Base-by-base conservation (phyloP, 30 jellyfish, hydroid and myxozoan genomes). In the Aurelia sp. region DNA sequence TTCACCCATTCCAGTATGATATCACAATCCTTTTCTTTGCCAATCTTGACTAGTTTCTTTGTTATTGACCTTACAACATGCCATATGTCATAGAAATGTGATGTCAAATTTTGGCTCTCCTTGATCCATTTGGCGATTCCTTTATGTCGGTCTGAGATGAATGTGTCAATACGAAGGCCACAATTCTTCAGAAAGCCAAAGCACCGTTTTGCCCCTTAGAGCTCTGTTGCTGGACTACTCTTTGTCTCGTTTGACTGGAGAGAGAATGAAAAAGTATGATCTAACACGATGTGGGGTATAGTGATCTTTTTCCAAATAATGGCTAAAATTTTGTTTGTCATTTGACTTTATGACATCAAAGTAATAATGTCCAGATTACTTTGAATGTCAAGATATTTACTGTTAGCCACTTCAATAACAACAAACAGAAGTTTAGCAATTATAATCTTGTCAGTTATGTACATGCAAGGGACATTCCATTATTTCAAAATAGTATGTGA, bases 61-160 rank as follows among this genome's bases (percentile, higher is more conserved):
- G 63, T 65, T 18, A 67, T 63, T 1, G 82, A 7, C 6, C 82
- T 41, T 12, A 81, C 82, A 63, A 63, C 80, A 80, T 80, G 90
- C 90, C 90, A 80, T 22, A 80, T 63, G 68, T 63, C 82, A 64
- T 17, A 65, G 67, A 62, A 80, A 30, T 80, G 72, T 13, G 15
- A 31, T 40, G 81, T 62, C 13, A 38, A 22, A 38, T 12, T 38
- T 44, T 77, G 65, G 27, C 77, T 35, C 20, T 77, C 88, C 47
- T 57, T 60, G 62, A 77, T 58, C 88, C 88, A 80, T 64, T 61
- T 64, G n/a, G 74, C 67, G 52, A 64, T 48, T n/a, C 90, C 82
- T 41, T 47, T 65, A 68, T 64, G 90, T 21, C 90, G 27, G 40
- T 65, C 82, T 1, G 82, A 63, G 27, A 80, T 58, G 59, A 80